Evolutionary conservation across 2,888 invertebrate species (phyloP), one percentile per base, ranked within the genome.

Genomic region (Tineola bisselliella): DNA sequence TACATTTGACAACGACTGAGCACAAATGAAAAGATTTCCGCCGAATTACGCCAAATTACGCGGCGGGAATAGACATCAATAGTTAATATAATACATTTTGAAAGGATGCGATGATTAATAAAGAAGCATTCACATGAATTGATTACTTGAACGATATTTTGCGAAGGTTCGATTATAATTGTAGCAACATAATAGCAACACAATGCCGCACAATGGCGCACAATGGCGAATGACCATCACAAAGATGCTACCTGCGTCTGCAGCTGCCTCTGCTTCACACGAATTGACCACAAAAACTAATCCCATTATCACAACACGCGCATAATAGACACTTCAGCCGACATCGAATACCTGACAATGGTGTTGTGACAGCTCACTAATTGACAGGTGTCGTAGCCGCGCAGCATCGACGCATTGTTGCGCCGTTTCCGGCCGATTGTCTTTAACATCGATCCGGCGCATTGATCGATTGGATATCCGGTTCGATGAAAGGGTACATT

Each of bases 301-400:
- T 48, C 15, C 15, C 13, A 48, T 48, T 48, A 48, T 48, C 8
- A 15, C 15, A 6, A 4, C n/a, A n/a, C n/a, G n/a, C n/a, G n/a
- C 48, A 17, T 15, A 52, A 52, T 52, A 52, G 52, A 17, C 13
- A 52, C 52, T 52, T 17, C 10, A 52, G 48, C 48, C 10, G 18
- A 12, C 54, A 18, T 15, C 56, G 64, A 60, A 63, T 62, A 18
- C 25, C 18, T 61, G 65, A 66, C 68, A 66, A 65, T 52, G 65
- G 66, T 68, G 67, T 73, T 56, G 54, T 61, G 76, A 75, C 77
- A 76, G 73, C 70, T 66, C 71, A 54, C 65, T 76, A 74, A 77
- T 71, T 74, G 77, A 75, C 79, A 77, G 76, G 70, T 76, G 76
- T 68, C 60, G 33, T 6, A 6, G 4, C 38, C 52, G 59, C 43